Conservation (phyloP, 2,888 invertebrate genomes). For the Coelopa pilipes region DNA sequence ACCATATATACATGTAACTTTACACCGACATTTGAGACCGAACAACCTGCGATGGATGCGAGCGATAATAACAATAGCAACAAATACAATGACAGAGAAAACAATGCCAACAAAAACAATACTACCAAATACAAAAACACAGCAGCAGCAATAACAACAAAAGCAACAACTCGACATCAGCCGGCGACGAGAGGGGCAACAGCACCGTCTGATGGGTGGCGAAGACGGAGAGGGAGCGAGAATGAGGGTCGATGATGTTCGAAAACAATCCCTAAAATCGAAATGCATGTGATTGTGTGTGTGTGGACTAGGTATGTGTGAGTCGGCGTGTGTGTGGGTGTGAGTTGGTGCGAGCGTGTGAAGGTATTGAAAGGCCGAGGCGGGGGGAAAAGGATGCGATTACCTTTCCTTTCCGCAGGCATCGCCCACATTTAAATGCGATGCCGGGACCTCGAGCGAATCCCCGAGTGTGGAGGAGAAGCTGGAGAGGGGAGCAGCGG, state of each 20-base stretch:
- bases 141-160: slow-evolving; percentile 13
- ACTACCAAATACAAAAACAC: too few species aligned
- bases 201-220: too few species aligned
- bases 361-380: too few species aligned
- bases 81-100: not conserved
- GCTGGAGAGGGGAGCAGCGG: too few species aligned
- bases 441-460: not conserved
- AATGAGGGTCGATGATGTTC: not conserved
- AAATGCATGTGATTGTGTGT: too few species aligned
- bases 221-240: not conserved
- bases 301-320: too few species aligned
- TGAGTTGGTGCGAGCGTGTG: too few species aligned
- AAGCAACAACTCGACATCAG: slow-evolving; percentile 2
- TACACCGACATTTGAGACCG: not conserved
- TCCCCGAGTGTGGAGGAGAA: too few species aligned
- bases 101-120: slow-evolving; percentile 11
- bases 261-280: too few species aligned
- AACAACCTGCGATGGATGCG: slow-evolving; percentile 2
- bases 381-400: slow-evolving; percentile 9
- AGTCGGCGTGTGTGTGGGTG: too few species aligned
- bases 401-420: slow-evolving; percentile 30
- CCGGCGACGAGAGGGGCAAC: too few species aligned
- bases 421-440: slow-evolving; percentile 17
- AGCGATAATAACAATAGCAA: not conserved
- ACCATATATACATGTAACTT: not conserved